Conservation (phyloP, 2,113 vertebrate genomes). For the Seriola rivoliana region DNA sequence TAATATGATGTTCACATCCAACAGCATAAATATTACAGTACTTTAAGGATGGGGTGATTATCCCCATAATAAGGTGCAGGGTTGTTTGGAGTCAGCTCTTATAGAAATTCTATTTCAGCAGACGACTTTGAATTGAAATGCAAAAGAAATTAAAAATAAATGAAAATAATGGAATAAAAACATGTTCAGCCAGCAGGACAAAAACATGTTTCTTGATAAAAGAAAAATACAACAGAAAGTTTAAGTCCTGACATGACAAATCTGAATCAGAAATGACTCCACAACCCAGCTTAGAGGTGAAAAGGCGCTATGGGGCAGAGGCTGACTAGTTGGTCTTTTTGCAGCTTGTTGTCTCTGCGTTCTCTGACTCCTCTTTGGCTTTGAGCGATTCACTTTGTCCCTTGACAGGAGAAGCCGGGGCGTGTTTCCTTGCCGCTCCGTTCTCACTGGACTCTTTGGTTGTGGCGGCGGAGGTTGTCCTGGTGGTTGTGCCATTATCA, state of each 20-base stretch:
- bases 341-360: not conserved
- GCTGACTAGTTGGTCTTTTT: slow-evolving; percentile 77
- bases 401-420: not conserved
- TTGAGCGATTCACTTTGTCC: slow-evolving; percentile 11
- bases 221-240: slow-evolving; percentile 9
- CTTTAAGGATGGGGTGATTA: slow-evolving; percentile 50
- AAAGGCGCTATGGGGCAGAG: slow-evolving; percentile 47
- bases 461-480: not conserved
- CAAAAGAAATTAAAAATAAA: not conserved
- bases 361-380: slow-evolving; percentile 63
- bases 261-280: slow-evolving; percentile 55
- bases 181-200: not conserved
- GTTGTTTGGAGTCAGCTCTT: slow-evolving; percentile 26
- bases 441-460: slow-evolving; percentile 49
- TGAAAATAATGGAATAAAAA: not conserved
- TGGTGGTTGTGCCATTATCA: slow-evolving; percentile 11
- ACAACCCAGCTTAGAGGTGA: slow-evolving; percentile 43
- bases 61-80: slow-evolving; percentile 59
- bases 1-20: slow-evolving; percentile 21
- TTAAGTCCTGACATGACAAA: slow-evolving; percentile 14
- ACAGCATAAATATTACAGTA: slow-evolving; percentile 47
- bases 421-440: not conserved
- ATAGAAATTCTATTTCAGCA: slow-evolving; percentile 29
- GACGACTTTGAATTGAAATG: slow-evolving; percentile 8
- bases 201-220: not conserved